phyloP scores from a whole-genome alignment of 2,888 invertebrate species.

The Hirtodrosophila alboralis region DNA sequence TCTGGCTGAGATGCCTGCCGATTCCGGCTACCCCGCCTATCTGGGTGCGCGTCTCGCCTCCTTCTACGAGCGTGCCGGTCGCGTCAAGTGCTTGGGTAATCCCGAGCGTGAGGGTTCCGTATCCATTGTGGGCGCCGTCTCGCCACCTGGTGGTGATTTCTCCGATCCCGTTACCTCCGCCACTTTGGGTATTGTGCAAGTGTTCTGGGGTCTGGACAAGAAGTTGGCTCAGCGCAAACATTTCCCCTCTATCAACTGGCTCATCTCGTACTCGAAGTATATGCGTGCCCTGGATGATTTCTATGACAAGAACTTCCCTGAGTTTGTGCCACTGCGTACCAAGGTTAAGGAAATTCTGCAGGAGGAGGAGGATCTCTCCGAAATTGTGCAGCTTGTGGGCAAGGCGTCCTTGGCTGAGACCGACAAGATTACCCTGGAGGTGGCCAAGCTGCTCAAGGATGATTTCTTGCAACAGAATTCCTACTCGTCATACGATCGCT shows the following conservation, averaged over 20 bases:
- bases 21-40: constrained; percentile 99
- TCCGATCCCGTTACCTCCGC: constrained; percentile 99
- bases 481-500: constrained; percentile 96
- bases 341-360: constrained; percentile 97
- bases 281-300: constrained; percentile 99
- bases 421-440: constrained; percentile 99
- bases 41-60: constrained; percentile 98
- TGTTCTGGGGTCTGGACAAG: constrained; percentile 99
- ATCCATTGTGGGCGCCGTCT: constrained; percentile 99
- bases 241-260: constrained; percentile 99
- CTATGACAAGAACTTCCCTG: constrained; percentile 98
- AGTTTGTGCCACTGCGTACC: constrained; percentile 98
- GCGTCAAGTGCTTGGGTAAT: constrained; percentile 98
- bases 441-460: constrained; percentile 98
- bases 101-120: constrained; percentile 99
- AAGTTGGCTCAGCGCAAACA: constrained; percentile 99
- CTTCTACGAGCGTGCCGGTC: constrained; percentile 99
- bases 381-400: constrained; percentile 99
- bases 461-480: constrained; percentile 99
- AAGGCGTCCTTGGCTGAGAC: constrained; percentile 99
- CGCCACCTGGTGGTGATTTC: constrained; percentile 99
- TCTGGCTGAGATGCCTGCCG: constrained; percentile 99
- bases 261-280: constrained; percentile 99
- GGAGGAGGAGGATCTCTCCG: constrained; percentile 99
- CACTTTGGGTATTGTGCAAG: constrained; percentile 99